phyloP scores from a whole-genome alignment of 2,797 vertebrate species.

The Megalops cyprinoides region DNA sequence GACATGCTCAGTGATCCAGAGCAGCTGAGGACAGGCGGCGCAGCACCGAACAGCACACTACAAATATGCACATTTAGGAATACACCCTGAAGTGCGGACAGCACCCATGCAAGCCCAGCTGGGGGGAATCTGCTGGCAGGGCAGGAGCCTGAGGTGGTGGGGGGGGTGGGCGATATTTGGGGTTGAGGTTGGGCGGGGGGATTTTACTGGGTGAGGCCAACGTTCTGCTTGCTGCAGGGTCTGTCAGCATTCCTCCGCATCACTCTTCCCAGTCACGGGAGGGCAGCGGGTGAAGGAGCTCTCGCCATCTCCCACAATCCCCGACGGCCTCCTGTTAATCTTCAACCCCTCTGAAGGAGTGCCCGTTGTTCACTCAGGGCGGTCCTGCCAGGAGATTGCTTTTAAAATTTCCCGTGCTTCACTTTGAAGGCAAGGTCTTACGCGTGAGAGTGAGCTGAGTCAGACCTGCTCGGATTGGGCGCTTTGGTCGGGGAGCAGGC shows the following conservation, averaged over 20 bases:
- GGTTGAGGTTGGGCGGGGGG: not conserved
- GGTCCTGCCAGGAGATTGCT: not conserved
- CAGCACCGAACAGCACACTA: too few species aligned
- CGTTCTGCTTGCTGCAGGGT: not conserved
- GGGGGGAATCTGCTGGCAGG: too few species aligned
- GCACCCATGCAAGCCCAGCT: too few species aligned
- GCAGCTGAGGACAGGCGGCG: not conserved
- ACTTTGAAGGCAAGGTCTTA: not conserved
- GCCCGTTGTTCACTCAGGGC: not conserved
- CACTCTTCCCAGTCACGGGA: not conserved
- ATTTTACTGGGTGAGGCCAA: not conserved
- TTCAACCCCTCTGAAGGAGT: not conserved
- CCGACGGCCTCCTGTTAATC: not conserved
- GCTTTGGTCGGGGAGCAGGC: not conserved
- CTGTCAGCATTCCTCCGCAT: not conserved
- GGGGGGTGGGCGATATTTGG: slow-evolving; percentile 11
- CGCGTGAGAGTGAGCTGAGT: too few species aligned
- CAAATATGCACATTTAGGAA: too few species aligned
- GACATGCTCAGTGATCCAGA: slow-evolving; percentile 9
- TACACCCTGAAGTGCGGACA: too few species aligned
- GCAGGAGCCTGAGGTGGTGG: not conserved
- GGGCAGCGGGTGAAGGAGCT: not conserved
- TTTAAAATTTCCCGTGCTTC: not conserved
- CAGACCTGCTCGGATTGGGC: not conserved
- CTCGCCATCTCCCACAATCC: not conserved